Base-by-base conservation (phyloP, 2,888 invertebrate species). In the Aquatica leii region DNA sequence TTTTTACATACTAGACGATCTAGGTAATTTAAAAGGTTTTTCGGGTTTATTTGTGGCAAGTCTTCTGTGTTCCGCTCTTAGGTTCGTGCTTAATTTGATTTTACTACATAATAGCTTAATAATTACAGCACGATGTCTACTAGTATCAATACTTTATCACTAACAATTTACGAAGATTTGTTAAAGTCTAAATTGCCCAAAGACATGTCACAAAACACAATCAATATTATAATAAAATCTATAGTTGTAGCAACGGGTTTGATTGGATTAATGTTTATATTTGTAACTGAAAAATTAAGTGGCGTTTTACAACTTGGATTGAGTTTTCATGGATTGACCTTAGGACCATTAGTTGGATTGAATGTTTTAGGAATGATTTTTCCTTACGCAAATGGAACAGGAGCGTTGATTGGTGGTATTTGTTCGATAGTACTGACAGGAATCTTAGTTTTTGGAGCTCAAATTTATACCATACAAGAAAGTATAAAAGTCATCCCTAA, bases 1-100 rank as follows among this genome's bases (percentile, higher is more conserved):
- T 0, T 87, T 87, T 72, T 92, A 90, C 73, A 86, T 92, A 2
- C 88, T 91, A 15, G 88, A 89, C 71, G 82, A 88, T n/a, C 85
- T 90, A 0, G 81, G 83, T 1, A 81, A 85, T 76, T 84, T 89
- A 71, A 88, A 88, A 14, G 92, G 92, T 0, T 83, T 92, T 51
- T 87, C 91, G 20, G 92, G 92, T 2, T 83, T 92, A 41, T 92
- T 93, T 71, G 86, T 91, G 1, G 90, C 92, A 20, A 88, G 91
- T 18, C 84, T 92, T 40, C 90, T 91, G 70, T 88, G 90, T 74
- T 90, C 91, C 0, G 90, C 90, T 0, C 84, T 92, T 17, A 88
- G 86, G 86, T 86, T n/a, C n/a, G 50, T 18, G 3, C 9, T 6
- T 6, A 9, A 34, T 34, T 34, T n/a, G n/a, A n/a, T n/a, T n/a